Base-by-base conservation (phyloP, 2,113 vertebrate genomes). In the Cottus gobio region DNA sequence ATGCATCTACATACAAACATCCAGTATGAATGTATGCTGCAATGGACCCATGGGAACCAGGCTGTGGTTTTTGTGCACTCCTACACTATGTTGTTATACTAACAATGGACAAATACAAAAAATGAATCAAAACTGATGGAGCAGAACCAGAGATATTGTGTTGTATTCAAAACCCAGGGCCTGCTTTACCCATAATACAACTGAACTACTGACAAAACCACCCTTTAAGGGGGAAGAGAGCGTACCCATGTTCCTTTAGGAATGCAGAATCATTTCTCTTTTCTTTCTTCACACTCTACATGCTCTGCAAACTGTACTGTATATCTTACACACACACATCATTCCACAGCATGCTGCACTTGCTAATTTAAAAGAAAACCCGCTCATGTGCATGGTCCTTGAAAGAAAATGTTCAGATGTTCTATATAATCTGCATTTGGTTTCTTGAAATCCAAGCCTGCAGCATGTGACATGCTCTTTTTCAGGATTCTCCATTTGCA, bases 401-500 rank as follows among this genome's bases (percentile, higher is more conserved):
- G 46, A 39, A n/a, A 73, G 12, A 56, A 9, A 62, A 57, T 4
- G 10, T 0, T 22, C 10, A 34, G 15, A 5, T 66, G 16, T 28
- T 57, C 5, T 10, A 28, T 37, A 26, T 73, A 28, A 73, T 85
- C 58, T 77, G 9, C 30, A 69, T 62, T 63, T 44, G 28, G 12
- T 68, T 37, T 60, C 16, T 68, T 31, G 50, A 24, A 44, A 48
- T 67, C 54, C 11, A 63, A 46, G n/a, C 60, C 60, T 46, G 20
- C 56, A 68, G 77, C 58, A 82, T 82, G 76, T 85, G 84, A 79
- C 64, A 56, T 73, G 79, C 48, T 64, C 79, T 71, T 77, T 87
- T 80, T 87, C 66, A 61, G 34, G 79, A 87, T 81, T 77, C 61
- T 79, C 71, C 28, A 5, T 82, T 76, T 69, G 48, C 37, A 74